Conservation (phyloP, 2,113 vertebrate genomes). For the Nesogale talazaci region DNA sequence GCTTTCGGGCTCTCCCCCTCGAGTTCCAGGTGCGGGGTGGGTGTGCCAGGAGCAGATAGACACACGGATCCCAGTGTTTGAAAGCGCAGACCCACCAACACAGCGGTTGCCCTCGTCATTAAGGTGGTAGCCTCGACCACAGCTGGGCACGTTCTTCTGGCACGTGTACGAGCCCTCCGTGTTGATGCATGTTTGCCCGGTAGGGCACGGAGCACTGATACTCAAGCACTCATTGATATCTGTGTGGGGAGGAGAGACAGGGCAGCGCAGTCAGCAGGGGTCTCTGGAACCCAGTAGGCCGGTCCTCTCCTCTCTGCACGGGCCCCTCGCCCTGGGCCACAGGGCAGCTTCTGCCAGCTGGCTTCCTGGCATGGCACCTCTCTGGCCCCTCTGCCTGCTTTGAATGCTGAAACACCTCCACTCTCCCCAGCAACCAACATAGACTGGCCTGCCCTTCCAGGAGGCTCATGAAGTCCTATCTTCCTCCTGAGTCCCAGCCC, state of each 20-base stretch:
- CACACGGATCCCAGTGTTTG: background rate
- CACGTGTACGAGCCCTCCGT: conserved; percentile 94
- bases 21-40: background rate
- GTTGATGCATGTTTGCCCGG: conserved; percentile 94
- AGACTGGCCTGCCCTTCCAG: background rate
- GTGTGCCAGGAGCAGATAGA: background rate
- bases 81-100: conserved; percentile 86
- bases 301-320: too few relatives aligned
- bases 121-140: conserved; percentile 96
- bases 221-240: conserved; percentile 97
- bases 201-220: conserved; percentile 87
- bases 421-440: fast-evolving
- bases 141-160: conserved; percentile 93
- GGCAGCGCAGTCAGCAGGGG: fast-evolving
- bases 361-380: fast-evolving
- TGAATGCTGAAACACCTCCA: background rate
- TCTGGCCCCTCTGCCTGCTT: background rate
- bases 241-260: conserved; percentile 68
- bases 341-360: fast-evolving
- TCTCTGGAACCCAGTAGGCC: fast-evolving
- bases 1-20: background rate
- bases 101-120: conserved; percentile 94
- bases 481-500: background rate
- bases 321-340: background rate
- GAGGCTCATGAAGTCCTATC: too few relatives aligned